These are phyloP conservation scores for Manduca sexta DNA, from an alignment of 1,140 invertebrate species.

Conservation along the genomic window DNA sequence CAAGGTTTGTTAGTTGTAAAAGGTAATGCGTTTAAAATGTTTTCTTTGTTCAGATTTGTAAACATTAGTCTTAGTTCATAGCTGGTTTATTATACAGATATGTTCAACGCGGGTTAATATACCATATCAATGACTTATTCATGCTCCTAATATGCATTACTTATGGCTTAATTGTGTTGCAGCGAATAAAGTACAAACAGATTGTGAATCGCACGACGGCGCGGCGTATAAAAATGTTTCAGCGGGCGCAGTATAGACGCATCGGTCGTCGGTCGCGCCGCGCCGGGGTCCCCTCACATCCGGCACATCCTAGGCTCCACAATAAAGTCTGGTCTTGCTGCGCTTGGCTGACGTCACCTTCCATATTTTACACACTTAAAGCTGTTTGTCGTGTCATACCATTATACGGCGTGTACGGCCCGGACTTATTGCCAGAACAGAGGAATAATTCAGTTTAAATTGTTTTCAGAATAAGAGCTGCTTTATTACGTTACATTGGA, in stretches of 20 bases:
- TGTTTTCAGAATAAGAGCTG: constrained; percentile 51
- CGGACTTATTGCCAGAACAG: constrained; percentile 58
- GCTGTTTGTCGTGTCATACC: constrained; percentile 71
- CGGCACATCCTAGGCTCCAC: constrained; percentile 43
- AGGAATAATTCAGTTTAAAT: constrained; percentile 64
- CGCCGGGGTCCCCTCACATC: constrained; percentile 24
- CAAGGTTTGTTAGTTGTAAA: no score
- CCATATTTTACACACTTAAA: constrained; percentile 72
- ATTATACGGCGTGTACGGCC: constrained; percentile 69
- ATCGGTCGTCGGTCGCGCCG: constrained; percentile 12
- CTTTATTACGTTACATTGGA: constrained; percentile 55
- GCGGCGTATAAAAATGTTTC: no score
- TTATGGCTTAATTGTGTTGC: no score
- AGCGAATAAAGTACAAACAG: no score
- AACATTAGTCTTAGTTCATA: no score
- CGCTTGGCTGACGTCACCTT: constrained; percentile 60
- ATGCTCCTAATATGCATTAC: no score
- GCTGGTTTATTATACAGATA: no score
- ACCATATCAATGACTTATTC: no score
- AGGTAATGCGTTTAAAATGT: no score
- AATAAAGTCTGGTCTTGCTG: constrained; percentile 52
- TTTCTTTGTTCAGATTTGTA: no score
- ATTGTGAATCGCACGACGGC: no score
- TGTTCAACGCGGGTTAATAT: no score
- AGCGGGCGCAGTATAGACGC: neutral